Base-by-base conservation (phyloP, 2,888 invertebrate species). In the Ophraella communa region DNA sequence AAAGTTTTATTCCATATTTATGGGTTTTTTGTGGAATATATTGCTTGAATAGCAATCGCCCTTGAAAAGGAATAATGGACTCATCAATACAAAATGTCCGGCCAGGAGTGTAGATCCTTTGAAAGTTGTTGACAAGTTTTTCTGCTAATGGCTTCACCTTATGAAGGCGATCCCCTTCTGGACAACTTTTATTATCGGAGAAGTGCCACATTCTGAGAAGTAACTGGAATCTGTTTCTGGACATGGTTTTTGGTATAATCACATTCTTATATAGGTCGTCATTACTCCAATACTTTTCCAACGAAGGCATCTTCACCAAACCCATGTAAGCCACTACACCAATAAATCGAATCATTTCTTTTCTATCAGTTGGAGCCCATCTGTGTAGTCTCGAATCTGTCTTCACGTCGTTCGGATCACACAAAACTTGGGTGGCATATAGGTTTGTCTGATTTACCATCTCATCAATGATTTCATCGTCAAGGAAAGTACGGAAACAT, bases 1-100 rank as follows among this genome's bases (percentile, higher is more conserved):
- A 75, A 39, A 74, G 35, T 70, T 76, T 75, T 33, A 76, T 68
- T 8, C 73, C 75, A 67, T 73, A 74, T 55, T 69, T 74, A 59
- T 74, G 74, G 7, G 53, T 57, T 55, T 75, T 75, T 57, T 71
- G 62, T 54, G 67, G 70, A 49, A 66, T 75, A 62, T 73, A 73
- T 51, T 73, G 73, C 53, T 69, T 69, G 59, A 76, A 68, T 24
- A 70, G 18, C 20, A 76, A 56, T 58, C 74, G 61, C 54, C 73
- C 73, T 62, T 68, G 62, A 62, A 73, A 75, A 54, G 73, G 72
- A 30, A 75, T 61, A 58, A 76, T 45, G n/a, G 70, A 66, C 62
- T 76, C 72, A 62, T 76, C 74, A n/a, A 76, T 70, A 45, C 70
- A 73, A 45, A 76, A 60, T 23, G 63, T 69, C 49, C 68, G 58